Evolutionary conservation across 2,888 invertebrate genomes (phyloP).

Genomic region (Stenichneumon culpator): DNA sequence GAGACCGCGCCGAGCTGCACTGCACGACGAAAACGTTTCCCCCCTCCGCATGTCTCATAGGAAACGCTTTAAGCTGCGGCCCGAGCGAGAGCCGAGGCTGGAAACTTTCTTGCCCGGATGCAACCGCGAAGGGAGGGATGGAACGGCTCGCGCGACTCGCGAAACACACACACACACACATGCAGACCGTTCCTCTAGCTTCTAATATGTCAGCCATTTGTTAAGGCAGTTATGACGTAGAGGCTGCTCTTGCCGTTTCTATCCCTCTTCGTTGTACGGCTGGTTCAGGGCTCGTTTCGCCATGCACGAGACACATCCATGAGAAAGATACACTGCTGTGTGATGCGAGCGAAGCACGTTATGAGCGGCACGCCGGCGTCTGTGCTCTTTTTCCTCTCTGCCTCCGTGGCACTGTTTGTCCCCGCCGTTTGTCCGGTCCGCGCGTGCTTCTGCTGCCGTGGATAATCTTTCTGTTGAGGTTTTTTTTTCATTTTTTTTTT

Average conservation of each 20-base stretch:
- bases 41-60: not conserved
- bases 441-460: conserved; percentile 50
- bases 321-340: conserved; percentile 47
- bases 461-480: conserved; percentile 31
- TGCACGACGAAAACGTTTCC: conserved; percentile 13
- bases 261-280: conserved; percentile 22
- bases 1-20: conserved; percentile 76
- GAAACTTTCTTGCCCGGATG: conserved; percentile 51
- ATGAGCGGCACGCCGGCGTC: conserved; percentile 62
- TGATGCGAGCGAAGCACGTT: conserved; percentile 61
- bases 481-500: conserved; percentile 9
- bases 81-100: conserved; percentile 35
- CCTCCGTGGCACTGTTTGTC: conserved; percentile 69
- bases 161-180: conserved; percentile 59
- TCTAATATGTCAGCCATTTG: conserved; percentile 84
- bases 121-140: conserved; percentile 52
- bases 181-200: conserved; percentile 75
- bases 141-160: conserved; percentile 58
- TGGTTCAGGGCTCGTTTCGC: conserved; percentile 15
- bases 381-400: conserved; percentile 21
- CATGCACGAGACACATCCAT: conserved; percentile 19
- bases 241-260: conserved; percentile 37
- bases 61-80: conserved; percentile 9
- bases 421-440: conserved; percentile 78
- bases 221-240: conserved; percentile 81